Conservation (phyloP, 2,888 invertebrate genomes). For the Dorcus hopei region DNA sequence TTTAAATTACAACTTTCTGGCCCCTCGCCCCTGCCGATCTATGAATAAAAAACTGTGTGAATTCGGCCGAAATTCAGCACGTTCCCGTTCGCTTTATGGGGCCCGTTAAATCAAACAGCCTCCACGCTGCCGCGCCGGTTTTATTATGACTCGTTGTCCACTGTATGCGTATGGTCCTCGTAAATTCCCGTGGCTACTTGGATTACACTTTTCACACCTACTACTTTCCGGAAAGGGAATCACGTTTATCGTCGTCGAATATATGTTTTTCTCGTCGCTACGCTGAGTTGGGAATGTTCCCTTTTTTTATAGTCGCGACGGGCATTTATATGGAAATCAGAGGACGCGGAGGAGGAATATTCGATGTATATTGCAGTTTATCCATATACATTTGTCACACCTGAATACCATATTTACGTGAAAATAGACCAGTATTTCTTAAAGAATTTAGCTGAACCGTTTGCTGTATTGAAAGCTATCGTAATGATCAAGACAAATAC, state of each 20-base stretch:
- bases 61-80: constrained; percentile 20
- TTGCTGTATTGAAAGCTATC: no score
- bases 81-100: constrained; percentile 18
- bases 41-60: neutral
- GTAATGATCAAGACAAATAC: no score
- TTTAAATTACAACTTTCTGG: neutral
- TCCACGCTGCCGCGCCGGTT: neutral
- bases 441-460: no score
- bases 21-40: neutral
- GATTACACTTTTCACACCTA: neutral
- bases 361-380: no score
- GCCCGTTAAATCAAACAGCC: neutral
- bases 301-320: neutral
- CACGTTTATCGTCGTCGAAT: neutral
- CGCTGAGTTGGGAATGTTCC: neutral
- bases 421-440: no score
- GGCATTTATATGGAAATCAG: neutral
- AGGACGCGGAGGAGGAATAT: no score
- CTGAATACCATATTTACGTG: no score
- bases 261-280: neutral
- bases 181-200: neutral
- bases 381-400: no score
- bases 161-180: neutral
- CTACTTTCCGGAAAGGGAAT: neutral
- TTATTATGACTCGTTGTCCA: neutral